Evolutionary conservation across 2,888 invertebrate genomes (phyloP).

Genomic region (Leptarthrus brevirostris): DNA sequence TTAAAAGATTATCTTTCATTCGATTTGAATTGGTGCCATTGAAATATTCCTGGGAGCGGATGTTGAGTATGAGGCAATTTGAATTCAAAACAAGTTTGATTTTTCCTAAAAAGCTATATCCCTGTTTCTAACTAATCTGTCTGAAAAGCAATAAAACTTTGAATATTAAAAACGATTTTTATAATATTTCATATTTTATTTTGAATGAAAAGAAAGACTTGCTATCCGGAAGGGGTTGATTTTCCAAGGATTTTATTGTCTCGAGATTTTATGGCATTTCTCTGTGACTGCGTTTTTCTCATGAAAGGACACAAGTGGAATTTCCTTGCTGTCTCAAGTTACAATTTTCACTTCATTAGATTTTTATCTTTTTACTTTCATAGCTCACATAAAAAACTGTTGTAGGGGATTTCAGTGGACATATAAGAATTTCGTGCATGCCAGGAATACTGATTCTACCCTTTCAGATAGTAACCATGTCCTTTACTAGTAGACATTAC

Average conservation of each 20-base stretch:
- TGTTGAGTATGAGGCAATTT: too few relatives aligned
- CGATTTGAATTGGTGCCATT: too few relatives aligned
- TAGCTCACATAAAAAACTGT: slow-evolving; percentile 12
- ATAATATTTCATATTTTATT: slow-evolving; percentile 37
- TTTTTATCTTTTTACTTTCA: slow-evolving; percentile 29
- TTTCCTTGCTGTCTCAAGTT: slow-evolving; percentile 18
- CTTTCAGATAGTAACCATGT: background rate
- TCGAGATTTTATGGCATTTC: slow-evolving; percentile 12
- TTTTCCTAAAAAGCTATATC: slow-evolving; percentile 1
- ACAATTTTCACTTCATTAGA: slow-evolving; percentile 45
- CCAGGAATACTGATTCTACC: slow-evolving; percentile 4
- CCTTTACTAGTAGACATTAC: too few relatives aligned
- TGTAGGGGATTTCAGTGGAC: background rate
- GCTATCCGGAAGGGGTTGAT: background rate
- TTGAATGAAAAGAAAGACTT: background rate
- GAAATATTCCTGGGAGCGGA: too few relatives aligned
- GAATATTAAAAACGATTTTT: slow-evolving; percentile 41
- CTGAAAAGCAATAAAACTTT: background rate
- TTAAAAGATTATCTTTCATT: too few relatives aligned
- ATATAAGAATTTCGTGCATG: background rate
- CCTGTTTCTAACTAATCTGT: slow-evolving; percentile 6
- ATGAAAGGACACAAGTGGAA: slow-evolving; percentile 14
- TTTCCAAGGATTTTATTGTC: slow-evolving; percentile 17
- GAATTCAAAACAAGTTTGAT: too few relatives aligned
- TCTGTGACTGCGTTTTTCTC: background rate